phyloP scores from a whole-genome alignment of 2,113 vertebrate species.

The Naja naja region DNA sequence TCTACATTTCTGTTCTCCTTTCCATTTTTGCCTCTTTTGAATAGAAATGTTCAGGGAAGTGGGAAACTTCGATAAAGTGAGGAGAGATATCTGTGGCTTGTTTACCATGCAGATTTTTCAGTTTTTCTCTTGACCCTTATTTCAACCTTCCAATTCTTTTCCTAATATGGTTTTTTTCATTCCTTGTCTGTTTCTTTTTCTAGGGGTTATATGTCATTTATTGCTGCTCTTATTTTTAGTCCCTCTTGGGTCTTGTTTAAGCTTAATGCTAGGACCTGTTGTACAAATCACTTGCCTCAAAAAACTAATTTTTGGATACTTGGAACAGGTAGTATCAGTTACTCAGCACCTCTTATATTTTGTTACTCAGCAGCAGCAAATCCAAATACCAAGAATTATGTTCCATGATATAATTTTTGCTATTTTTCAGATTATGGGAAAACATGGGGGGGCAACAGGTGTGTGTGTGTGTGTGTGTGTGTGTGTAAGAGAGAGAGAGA shows the following conservation, averaged over 20 bases:
- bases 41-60: neutral
- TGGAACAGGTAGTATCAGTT: neutral
- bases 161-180: neutral
- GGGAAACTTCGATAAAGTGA: neutral
- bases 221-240: neutral
- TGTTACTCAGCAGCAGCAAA: neutral
- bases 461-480: too few species aligned
- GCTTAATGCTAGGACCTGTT: neutral
- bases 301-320: neutral
- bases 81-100: neutral
- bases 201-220: neutral
- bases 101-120: neutral
- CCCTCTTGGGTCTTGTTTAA: neutral
- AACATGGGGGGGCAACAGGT: neutral
- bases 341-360: neutral
- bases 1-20: neutral
- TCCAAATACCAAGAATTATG: neutral
- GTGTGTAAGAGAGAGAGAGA: too few species aligned
- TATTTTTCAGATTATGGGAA: neutral
- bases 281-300: neutral
- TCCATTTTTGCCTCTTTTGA: neutral
- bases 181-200: neutral
- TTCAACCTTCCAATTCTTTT: neutral
- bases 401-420: neutral
- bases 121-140: neutral